Evolutionary conservation across 2,888 invertebrate species (phyloP).

Genomic region (Rutpela maculata): DNA sequence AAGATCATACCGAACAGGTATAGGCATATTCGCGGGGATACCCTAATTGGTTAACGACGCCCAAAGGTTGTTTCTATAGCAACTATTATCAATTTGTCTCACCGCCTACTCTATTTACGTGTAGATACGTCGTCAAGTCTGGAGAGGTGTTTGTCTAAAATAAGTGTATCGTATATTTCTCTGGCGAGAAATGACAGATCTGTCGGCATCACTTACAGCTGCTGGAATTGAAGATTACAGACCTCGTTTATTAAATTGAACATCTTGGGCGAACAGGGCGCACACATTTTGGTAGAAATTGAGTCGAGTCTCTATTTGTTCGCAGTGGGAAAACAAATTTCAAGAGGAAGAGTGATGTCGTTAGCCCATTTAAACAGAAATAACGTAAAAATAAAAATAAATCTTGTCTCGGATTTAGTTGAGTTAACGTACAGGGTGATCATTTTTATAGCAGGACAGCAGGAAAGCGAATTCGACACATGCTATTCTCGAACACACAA

Average conservation of each 20-base stretch:
- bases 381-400: too few relatives aligned
- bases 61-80: neutral
- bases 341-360: too few relatives aligned
- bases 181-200: neutral
- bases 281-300: neutral
- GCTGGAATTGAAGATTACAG: neutral
- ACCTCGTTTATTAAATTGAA: conserved; percentile 20
- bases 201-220: conserved; percentile 8
- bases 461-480: too few relatives aligned
- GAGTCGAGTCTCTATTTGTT: too few relatives aligned
- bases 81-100: conserved; percentile 13
- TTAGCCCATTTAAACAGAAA: too few relatives aligned
- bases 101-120: conserved; percentile 9
- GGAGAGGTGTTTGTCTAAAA: neutral
- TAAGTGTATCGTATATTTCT: neutral
- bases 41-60: conserved; percentile 4
- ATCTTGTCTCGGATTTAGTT: too few relatives aligned
- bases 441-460: too few relatives aligned
- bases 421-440: too few relatives aligned
- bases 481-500: too few relatives aligned
- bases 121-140: neutral
- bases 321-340: too few relatives aligned
- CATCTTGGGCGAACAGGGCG: neutral
- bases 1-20: too few relatives aligned
- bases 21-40: neutral